Evolutionary conservation across 2,888 invertebrate genomes (phyloP).

Genomic region (Leptodirus hochenwartii): DNA sequence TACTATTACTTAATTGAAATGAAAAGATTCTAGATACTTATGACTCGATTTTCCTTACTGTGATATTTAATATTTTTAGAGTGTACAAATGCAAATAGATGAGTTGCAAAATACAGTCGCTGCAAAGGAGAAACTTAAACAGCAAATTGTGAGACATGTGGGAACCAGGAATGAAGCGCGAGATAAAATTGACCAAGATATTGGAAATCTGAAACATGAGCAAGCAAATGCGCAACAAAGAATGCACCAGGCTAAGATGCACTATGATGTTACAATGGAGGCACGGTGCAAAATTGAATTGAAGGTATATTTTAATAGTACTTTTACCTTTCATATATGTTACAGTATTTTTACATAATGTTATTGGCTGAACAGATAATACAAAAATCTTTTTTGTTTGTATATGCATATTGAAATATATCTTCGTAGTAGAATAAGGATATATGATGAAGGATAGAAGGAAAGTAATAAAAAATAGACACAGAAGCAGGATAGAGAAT

Average conservation of each 20-base stretch:
- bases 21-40: slow-evolving; percentile 23
- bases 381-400: no score
- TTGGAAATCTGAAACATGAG: slow-evolving; percentile 37
- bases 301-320: no score
- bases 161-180: slow-evolving; percentile 34
- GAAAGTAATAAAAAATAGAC: no score
- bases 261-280: slow-evolving; percentile 20
- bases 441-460: no score
- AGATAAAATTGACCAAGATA: slow-evolving; percentile 39
- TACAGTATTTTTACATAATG: no score
- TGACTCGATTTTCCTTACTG: background rate
- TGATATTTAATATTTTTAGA: no score
- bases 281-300: slow-evolving; percentile 23
- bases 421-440: no score
- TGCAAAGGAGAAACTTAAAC: slow-evolving; percentile 55
- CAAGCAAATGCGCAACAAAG: slow-evolving; percentile 38
- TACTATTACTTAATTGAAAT: no score
- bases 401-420: no score
- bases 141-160: slow-evolving; percentile 42
- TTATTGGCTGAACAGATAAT: no score
- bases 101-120: slow-evolving; percentile 50
- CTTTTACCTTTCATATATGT: no score
- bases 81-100: slow-evolving; percentile 47
- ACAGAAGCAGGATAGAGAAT: no score
- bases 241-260: slow-evolving; percentile 32